Evolutionary conservation across 1,140 invertebrate genomes (phyloP), one percentile per base, ranked within the genome.

Genomic region (Ectropis grisescens): DNA sequence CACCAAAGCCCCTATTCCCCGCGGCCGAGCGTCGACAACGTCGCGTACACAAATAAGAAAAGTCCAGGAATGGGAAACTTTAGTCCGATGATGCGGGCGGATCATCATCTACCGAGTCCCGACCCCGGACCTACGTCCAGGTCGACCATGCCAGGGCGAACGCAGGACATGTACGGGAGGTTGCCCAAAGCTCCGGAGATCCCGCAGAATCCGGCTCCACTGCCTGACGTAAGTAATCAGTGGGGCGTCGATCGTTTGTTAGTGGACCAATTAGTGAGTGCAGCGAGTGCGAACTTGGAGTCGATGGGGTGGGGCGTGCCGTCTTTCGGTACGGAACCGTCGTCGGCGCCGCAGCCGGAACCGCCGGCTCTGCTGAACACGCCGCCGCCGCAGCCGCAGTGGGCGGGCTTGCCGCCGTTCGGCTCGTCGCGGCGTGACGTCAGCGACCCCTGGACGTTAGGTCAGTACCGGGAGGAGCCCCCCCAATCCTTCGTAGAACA

Each of bases 1-100:
- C 74, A 68, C 33, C 70, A 69, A 29, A 71, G 70, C 26, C 71
- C 71, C 2, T 80, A 76, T 37, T 80, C 75, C 11, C 75, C 75
- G 3, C 35, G 71, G 25, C 67, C 71, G 0, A 68, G 70, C 39
- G 60, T 68, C 8, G 74, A 79, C 0, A 59, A 50, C 29, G 57
- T 43, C 1, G 39, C 35, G 10, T 75, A 68, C 33, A 57, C 33
- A 27, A 68, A 71, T 28, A 74, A 69, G 27, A 67, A 66, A 37
- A 75, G 70, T 16, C 74, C 70, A 1, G 70, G 62, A 10, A 56
- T 71, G 1, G 72, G 70, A 11, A 64, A 69, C 33, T 81, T 79
- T 42, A 82, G 78, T 37, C 80, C 80, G 1, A 67, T 79, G 69
- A 58, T 69, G 54, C 60, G 71, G 1, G 33, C 58, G 5, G 68